These are phyloP conservation scores for Tanaodytes sp. DNA, from an alignment of 2,888 invertebrate species.

Conservation along the genomic window DNA sequence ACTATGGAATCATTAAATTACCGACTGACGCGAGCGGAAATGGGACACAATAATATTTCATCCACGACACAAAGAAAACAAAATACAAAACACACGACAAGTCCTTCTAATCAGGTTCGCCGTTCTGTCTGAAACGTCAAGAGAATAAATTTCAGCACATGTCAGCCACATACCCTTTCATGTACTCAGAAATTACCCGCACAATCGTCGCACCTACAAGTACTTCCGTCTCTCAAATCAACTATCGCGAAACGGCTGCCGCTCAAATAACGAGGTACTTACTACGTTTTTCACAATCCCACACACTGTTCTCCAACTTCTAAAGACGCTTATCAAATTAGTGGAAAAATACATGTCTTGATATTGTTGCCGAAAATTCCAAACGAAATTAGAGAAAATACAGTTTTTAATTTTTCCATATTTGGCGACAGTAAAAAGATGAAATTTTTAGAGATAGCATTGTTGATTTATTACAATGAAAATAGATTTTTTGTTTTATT, in stretches of 20 bases:
- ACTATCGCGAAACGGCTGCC: constrained; percentile 37
- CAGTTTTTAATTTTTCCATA: no score
- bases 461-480: no score
- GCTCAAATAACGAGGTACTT: constrained; percentile 48
- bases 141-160: constrained; percentile 39
- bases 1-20: background rate
- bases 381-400: no score
- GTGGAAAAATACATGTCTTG: constrained; percentile 27
- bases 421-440: no score
- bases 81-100: constrained; percentile 21
- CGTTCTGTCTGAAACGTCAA: constrained; percentile 36
- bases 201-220: constrained; percentile 47
- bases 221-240: constrained; percentile 45
- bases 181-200: constrained; percentile 41
- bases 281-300: constrained; percentile 36
- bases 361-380: no score
- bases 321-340: constrained; percentile 37
- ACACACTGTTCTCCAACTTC: constrained; percentile 27
- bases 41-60: constrained; percentile 29
- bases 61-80: constrained; percentile 19
- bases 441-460: no score
- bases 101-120: constrained; percentile 40
- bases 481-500: no score
- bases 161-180: constrained; percentile 43
- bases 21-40: constrained; percentile 2